Evolutionary conservation across 2,113 vertebrate genomes (phyloP).

Genomic region (Pomatorhinus ruficollis): DNA sequence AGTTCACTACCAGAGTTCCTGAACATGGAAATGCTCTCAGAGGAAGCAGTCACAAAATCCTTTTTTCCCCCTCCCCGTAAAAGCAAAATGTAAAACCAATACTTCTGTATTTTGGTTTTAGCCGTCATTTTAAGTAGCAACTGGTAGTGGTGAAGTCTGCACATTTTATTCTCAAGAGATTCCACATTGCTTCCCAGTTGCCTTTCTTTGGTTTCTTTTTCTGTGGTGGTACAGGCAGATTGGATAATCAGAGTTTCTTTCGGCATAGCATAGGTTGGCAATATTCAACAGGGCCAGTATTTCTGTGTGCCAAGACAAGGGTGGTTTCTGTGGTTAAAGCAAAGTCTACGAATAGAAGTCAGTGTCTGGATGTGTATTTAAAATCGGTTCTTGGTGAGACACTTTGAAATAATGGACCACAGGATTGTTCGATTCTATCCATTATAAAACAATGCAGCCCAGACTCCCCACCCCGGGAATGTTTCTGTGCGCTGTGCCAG

Average conservation of each 20-base stretch:
- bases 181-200: neutral
- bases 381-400: neutral
- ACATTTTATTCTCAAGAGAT: neutral
- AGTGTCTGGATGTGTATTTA: neutral
- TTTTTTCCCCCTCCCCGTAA: neutral
- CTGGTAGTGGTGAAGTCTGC: neutral
- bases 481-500: fast-evolving
- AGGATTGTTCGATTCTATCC: neutral
- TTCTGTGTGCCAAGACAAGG: neutral
- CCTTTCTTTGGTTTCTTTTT: neutral
- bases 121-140: neutral
- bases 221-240: neutral
- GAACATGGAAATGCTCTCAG: neutral
- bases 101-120: neutral
- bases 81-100: neutral
- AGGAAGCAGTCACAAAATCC: neutral
- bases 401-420: neutral
- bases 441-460: fast-evolving
- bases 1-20: neutral
- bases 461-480: fast-evolving
- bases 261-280: neutral
- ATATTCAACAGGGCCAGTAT: neutral
- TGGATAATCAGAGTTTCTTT: neutral
- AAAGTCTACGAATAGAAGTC: neutral
- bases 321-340: neutral